phyloP scores from a whole-genome alignment of 2,797 vertebrate genomes.

The Knipowitschia caucasica region DNA sequence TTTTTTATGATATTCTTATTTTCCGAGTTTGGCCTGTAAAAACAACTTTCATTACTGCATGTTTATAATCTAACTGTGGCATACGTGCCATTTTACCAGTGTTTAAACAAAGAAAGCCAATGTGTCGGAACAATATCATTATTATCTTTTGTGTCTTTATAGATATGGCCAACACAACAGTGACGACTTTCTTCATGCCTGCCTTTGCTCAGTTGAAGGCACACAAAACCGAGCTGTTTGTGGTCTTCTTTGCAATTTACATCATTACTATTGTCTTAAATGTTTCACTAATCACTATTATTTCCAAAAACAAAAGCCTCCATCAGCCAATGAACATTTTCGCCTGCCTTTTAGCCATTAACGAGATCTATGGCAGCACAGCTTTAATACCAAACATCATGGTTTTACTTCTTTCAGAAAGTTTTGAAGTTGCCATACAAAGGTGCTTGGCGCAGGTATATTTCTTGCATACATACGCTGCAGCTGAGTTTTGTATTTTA shows the following conservation, averaged over 20 bases:
- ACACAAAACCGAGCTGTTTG: conserved; percentile 35
- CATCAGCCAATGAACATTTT: conserved; percentile 61
- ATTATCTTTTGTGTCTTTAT: conserved; percentile 12
- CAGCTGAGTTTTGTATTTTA: conserved; percentile 55
- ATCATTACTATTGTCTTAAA: conserved; percentile 25
- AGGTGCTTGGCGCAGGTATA: conserved; percentile 56
- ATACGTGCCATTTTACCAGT: no score
- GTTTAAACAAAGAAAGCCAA: no score
- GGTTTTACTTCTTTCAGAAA: conserved; percentile 32
- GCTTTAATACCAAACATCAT: conserved; percentile 33
- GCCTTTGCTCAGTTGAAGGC: conserved; percentile 38
- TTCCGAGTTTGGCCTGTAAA: no score
- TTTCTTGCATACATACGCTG: conserved; percentile 54
- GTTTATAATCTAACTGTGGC: no score
- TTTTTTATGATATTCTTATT: no score
- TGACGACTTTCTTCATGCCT: conserved; percentile 43
- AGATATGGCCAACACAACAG: conserved; percentile 47
- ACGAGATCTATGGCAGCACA: conserved; percentile 51
- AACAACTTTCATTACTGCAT: no score
- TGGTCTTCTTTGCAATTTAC: conserved; percentile 47
- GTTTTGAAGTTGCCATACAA: conserved; percentile 9
- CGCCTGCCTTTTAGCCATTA: conserved; percentile 30
- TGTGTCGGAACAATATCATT: no score
- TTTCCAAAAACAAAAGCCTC: conserved; percentile 34
- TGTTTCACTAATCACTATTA: conserved; percentile 28